These are phyloP conservation scores for Oncorhynchus masou DNA, from an alignment of 2,113 vertebrate genomes.

Conservation along the genomic window DNA sequence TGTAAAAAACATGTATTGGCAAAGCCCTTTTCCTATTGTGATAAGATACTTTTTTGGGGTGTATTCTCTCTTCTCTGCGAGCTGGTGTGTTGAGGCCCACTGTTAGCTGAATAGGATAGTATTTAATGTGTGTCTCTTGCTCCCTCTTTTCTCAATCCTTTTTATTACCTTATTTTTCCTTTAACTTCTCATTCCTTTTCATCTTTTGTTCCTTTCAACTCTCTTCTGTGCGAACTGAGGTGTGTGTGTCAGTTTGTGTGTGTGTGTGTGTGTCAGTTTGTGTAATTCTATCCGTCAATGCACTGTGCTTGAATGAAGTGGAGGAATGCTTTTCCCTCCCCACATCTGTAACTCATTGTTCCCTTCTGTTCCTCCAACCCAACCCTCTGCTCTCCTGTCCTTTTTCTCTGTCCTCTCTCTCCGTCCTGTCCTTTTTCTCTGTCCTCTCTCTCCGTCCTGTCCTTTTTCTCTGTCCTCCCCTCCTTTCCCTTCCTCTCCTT, in stretches of 20 bases:
- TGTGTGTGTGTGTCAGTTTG: neutral
- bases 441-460: neutral
- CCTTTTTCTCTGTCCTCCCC: neutral
- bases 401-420: no score
- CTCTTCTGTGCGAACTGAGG: constrained; percentile 33
- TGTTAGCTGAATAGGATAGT: neutral
- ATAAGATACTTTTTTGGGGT: no score
- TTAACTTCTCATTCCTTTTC: constrained; percentile 2
- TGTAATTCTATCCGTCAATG: neutral
- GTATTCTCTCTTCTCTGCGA: neutral
- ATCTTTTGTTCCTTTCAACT: constrained; percentile 22
- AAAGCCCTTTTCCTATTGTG: neutral
- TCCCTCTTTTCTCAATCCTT: neutral
- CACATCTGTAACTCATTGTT: constrained; percentile 2
- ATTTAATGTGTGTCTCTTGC: neutral
- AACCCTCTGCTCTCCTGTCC: no score
- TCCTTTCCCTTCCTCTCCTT: neutral
- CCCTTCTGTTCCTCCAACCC: neutral
- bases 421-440: neutral
- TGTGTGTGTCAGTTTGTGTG: constrained; percentile 3
- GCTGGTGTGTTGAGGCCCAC: neutral
- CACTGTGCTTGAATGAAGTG: neutral
- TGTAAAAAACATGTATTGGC: no score
- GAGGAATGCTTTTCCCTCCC: constrained; percentile 8
- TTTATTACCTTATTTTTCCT: neutral